Percentiles rank a stretch among this genome's conserved stretches.
phyloP scores from a whole-genome alignment of 2,113 vertebrate species.

The Actenoides lindsayi region DNA sequence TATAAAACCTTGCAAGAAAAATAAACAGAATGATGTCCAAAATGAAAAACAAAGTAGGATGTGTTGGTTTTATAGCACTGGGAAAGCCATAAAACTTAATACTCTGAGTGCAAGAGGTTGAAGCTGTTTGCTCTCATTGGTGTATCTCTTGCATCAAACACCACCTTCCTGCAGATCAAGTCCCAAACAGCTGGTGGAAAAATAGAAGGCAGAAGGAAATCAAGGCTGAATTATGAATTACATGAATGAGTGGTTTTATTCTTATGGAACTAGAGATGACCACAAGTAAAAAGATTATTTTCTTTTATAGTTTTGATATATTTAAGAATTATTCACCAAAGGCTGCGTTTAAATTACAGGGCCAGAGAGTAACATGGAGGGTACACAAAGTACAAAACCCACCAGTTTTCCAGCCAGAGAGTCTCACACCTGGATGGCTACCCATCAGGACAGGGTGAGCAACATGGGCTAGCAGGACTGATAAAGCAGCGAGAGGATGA shows the following conservation, averaged over 20 bases:
- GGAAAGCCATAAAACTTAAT: constrained; percentile 16
- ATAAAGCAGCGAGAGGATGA: background rate
- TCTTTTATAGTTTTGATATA: background rate
- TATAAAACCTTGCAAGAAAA: constrained; percentile 60
- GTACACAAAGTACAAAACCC: background rate
- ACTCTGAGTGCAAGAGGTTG: background rate
- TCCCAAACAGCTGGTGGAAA: background rate
- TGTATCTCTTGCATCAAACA: background rate
- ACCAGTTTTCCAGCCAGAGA: background rate
- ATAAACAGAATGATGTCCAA: constrained; percentile 38
- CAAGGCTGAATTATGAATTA: background rate
- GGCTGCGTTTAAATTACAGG: background rate
- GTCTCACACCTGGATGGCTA: background rate
- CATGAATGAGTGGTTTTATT: background rate
- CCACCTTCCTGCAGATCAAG: constrained; percentile 1
- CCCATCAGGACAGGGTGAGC: background rate
- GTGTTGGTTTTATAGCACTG: constrained; percentile 17
- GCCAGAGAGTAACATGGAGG: background rate
- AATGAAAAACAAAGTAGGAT: constrained; percentile 57
- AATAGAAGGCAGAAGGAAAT: constrained; percentile 4
- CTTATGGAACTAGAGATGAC: background rate
- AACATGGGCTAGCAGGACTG: background rate
- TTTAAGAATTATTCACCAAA: background rate
- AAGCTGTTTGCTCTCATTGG: background rate
- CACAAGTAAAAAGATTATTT: background rate